phyloP scores from a whole-genome alignment of 2,797 vertebrate genomes.

The Sebastes iracundus region DNA sequence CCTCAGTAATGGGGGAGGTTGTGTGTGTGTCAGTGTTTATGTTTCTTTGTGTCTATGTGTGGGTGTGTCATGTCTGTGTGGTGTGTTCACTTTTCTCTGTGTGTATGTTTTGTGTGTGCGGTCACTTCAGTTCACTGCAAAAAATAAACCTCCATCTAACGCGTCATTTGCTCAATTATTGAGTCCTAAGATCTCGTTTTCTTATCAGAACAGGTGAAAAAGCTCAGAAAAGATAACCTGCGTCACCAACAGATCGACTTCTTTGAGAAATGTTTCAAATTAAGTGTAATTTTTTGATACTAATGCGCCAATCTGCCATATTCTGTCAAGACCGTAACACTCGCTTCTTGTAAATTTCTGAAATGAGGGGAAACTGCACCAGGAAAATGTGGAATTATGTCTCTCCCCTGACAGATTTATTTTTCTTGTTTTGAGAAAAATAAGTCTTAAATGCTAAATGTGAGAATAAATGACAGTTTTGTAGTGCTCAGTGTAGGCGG shows the following conservation, averaged over 20 bases:
- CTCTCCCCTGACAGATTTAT: neutral
- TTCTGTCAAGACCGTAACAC: neutral
- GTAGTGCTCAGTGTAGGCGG: slow-evolving; percentile 25
- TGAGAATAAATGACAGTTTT: slow-evolving; percentile 22
- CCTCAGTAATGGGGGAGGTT: slow-evolving; percentile 53
- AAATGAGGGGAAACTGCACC: slow-evolving; percentile 15
- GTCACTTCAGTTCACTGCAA: neutral
- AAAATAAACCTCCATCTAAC: slow-evolving; percentile 8
- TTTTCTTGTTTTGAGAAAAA: slow-evolving; percentile 9
- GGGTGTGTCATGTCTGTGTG: slow-evolving; percentile 8
- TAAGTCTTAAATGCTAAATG: slow-evolving; percentile 18
- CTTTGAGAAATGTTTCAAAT: neutral
- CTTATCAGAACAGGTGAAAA: neutral
- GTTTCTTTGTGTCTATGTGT: slow-evolving; percentile 23
- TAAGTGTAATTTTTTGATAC: neutral
- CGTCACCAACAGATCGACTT: neutral
- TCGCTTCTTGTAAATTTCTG: slow-evolving; percentile 2
- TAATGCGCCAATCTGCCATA: neutral
- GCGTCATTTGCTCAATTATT: neutral
- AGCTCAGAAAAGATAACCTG: neutral
- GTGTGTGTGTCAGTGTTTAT: slow-evolving; percentile 36
- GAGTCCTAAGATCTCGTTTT: neutral
- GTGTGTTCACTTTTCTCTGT: neutral
- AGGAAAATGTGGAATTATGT: neutral
- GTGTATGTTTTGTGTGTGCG: neutral